phyloP scores from a whole-genome alignment of 2,888 invertebrate genomes.

The Acronicta aceris region DNA sequence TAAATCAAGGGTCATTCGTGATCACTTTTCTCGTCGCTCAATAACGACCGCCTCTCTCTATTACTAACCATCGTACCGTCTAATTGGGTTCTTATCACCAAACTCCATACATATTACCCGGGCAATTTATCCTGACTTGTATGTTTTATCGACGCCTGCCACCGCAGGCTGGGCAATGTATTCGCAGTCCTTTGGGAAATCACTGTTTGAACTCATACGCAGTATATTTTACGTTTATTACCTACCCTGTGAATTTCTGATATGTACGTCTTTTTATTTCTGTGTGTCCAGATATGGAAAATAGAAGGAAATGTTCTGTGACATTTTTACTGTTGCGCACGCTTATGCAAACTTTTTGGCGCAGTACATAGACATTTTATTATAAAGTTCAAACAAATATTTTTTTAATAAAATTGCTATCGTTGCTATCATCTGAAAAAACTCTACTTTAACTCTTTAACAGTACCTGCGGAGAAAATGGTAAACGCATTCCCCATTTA shows the following conservation, averaged over 20 bases:
- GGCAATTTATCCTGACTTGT: constrained; percentile 32
- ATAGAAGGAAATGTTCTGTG: background rate
- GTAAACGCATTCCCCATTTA: background rate
- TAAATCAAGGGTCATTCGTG: too few species aligned
- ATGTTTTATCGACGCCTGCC: constrained; percentile 37
- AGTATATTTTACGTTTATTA: constrained; percentile 12
- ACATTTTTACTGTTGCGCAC: too few species aligned
- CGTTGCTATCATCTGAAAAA: too few species aligned
- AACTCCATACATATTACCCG: constrained; percentile 19
- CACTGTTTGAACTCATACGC: constrained; percentile 11
- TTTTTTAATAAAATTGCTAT: too few species aligned
- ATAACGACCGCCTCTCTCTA: background rate
- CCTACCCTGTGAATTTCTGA: constrained; percentile 1
- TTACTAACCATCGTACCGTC: constrained; percentile 24
- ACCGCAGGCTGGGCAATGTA: constrained; percentile 14
- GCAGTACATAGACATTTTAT: too few species aligned
- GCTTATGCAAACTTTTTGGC: too few species aligned
- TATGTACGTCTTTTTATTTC: background rate
- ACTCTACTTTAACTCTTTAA: too few species aligned
- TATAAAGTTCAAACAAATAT: background rate
- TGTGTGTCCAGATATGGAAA: background rate
- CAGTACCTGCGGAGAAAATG: background rate
- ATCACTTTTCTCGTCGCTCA: background rate
- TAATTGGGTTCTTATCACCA: constrained; percentile 26
- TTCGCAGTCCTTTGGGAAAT: constrained; percentile 37